Percentiles rank a stretch among this genome's conserved stretches.
These are phyloP conservation scores for Aplysina aerophoba DNA, from an alignment of 37 sponge, comb jelly and placozoan genomes.

Conservation along the genomic window DNA sequence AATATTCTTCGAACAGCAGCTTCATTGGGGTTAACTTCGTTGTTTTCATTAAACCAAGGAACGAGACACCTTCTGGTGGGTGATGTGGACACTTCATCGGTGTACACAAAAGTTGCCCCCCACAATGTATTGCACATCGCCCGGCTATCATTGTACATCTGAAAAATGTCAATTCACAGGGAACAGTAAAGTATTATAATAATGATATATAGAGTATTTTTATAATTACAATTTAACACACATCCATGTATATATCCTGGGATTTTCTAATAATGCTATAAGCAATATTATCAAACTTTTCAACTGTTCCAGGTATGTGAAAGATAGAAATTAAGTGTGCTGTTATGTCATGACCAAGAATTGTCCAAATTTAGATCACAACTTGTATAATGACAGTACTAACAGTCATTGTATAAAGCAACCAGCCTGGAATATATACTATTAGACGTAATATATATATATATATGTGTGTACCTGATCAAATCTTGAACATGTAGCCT, in stretches of 20 bases:
- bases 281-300: no score
- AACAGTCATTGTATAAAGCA: no score
- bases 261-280: no score
- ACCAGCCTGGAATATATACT: no score
- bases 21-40: conserved; percentile 53
- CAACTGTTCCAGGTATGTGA: no score
- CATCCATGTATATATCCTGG: not conserved
- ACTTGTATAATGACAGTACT: no score
- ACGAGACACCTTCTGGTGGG: conserved; percentile 35
- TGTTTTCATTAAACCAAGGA: conserved; percentile 43
- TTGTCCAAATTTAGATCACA: no score
- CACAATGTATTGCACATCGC: conserved; percentile 57
- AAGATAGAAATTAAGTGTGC: no score
- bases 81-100: conserved; percentile 17
- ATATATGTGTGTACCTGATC: not conserved
- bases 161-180: not conserved
- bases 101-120: conserved; percentile 66
- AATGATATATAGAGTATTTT: not conserved
- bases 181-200: no score
- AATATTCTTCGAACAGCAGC: conserved; percentile 48
- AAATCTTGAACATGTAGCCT: conserved; percentile 43
- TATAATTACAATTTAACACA: not conserved
- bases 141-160: conserved; percentile 46
- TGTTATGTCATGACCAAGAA: no score
- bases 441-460: not conserved